phyloP scores from a whole-genome alignment of 2,888 invertebrate genomes.

The Branchipolynoe longqiensis region DNA sequence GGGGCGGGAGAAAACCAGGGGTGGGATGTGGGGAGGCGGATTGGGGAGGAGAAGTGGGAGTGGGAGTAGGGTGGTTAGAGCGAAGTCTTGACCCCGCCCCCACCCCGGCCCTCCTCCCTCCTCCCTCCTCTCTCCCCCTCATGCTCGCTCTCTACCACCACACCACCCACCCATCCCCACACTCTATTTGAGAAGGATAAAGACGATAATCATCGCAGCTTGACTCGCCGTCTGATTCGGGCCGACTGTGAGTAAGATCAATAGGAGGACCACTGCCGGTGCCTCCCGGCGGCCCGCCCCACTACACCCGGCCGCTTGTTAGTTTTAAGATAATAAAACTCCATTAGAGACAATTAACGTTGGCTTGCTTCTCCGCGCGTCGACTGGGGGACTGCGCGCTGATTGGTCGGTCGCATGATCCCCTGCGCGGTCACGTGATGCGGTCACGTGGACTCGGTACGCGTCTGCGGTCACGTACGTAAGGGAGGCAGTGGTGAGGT shows the following conservation, averaged over 20 bases:
- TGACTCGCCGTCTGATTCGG: not conserved
- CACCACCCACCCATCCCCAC: not conserved
- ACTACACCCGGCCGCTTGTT: conserved; percentile 29
- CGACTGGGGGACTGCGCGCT: not conserved
- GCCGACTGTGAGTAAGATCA: not conserved
- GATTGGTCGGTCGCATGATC: conserved; percentile 16
- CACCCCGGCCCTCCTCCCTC: too few relatives aligned
- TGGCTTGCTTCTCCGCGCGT: conserved; percentile 31
- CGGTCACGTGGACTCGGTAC: too few relatives aligned
- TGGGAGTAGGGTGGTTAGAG: too few relatives aligned
- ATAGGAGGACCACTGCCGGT: not conserved
- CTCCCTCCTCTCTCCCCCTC: not conserved
- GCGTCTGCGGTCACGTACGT: too few relatives aligned
- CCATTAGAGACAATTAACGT: conserved; percentile 34
- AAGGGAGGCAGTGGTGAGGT: too few relatives aligned
- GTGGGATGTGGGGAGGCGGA: too few relatives aligned
- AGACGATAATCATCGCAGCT: conserved; percentile 7
- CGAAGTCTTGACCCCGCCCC: too few relatives aligned
- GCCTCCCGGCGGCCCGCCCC: not conserved
- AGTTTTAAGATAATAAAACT: conserved; percentile 50
- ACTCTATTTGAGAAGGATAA: conserved; percentile 29
- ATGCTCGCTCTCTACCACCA: not conserved
- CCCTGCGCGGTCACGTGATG: too few relatives aligned
- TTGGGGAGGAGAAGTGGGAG: too few relatives aligned
- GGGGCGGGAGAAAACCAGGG: too few relatives aligned